Evolutionary conservation across 2,888 invertebrate species (phyloP), one percentile per base, ranked within the genome.

Genomic region (Leucophenga montana): DNA sequence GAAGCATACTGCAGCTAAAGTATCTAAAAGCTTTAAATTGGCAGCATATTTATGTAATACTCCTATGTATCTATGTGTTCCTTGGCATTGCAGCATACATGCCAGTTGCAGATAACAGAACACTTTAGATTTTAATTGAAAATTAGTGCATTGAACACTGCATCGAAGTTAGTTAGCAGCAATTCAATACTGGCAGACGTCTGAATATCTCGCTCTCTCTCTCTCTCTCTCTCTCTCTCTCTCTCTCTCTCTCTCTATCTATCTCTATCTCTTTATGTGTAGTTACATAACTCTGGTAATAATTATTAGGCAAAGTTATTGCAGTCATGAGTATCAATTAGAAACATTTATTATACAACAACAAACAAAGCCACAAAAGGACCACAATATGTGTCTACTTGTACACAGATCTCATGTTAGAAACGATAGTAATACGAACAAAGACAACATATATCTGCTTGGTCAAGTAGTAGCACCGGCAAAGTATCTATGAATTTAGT

Each of bases 41-140:
- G 70, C 74, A 69, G 31, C 74, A 71, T 71, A 66, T 61, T 67
- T 62, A 27, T 27, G 27, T 27, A n/a, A n/a, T n/a, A n/a, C n/a
- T n/a, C n/a, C n/a, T n/a, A n/a, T n/a, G n/a, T n/a, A n/a, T n/a
- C n/a, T n/a, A 3, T 27, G 27, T 27, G 27, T 27, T 27, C 27
- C 27, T 27, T 27, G 27, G 27, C 27, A 27, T 27, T 27, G 27
- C 4, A 27, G 3, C 4, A 4, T 27, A 27, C 27, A 27, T 27
- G 27, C 27, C 39, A 39, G 39, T 39, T 39, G 39, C 39, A 39
- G 39, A 1, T 71, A 70, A 75, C 70, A 73, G 71, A 77, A 68
- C 67, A 75, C 56, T 70, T 53, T 70, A 33, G 39, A 70, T 53
- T 66, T 70, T 71, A 75, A 75, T 72, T 77, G 70, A 75, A 77